Evolutionary conservation across 2,797 vertebrate species (phyloP).

Genomic region (Hippopotamyrus pictus): DNA sequence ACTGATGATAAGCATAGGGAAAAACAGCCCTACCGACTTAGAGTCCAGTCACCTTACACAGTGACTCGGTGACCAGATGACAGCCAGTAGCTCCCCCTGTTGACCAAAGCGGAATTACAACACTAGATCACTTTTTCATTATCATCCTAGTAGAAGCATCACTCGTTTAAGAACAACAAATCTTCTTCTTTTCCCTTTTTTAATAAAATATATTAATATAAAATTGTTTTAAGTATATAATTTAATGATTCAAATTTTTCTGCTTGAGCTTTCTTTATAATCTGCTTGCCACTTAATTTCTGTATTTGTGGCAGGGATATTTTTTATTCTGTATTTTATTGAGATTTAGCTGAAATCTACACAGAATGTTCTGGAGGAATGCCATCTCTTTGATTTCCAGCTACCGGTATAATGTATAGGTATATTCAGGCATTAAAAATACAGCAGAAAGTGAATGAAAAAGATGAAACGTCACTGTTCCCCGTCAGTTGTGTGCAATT

Average conservation of each 20-base stretch:
- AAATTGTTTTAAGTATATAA: not conserved
- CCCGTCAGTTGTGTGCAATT: not conserved
- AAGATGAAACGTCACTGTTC: not conserved
- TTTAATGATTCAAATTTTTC: not conserved
- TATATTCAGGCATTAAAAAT: not conserved
- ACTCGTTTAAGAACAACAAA: conserved; percentile 29
- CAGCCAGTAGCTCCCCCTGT: conserved; percentile 90
- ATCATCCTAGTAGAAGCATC: conserved; percentile 22
- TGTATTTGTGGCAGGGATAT: not conserved
- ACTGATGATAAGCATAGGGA: not conserved
- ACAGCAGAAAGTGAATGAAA: not conserved
- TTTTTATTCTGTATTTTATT: not conserved
- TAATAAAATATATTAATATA: not conserved
- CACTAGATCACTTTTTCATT: conserved; percentile 24
- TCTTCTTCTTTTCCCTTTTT: conserved; percentile 40
- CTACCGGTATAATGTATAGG: not conserved
- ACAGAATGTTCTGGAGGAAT: not conserved
- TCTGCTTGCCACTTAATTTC: not conserved
- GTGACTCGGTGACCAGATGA: conserved; percentile 64
- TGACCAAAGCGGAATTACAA: conserved; percentile 72
- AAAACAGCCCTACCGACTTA: not conserved
- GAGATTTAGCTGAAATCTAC: not conserved
- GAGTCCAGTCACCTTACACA: not conserved
- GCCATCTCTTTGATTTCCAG: not conserved
- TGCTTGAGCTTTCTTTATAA: not conserved